These are phyloP conservation scores for Sprattus sprattus DNA, from an alignment of 2,113 vertebrate genomes.

Conservation along the genomic window DNA sequence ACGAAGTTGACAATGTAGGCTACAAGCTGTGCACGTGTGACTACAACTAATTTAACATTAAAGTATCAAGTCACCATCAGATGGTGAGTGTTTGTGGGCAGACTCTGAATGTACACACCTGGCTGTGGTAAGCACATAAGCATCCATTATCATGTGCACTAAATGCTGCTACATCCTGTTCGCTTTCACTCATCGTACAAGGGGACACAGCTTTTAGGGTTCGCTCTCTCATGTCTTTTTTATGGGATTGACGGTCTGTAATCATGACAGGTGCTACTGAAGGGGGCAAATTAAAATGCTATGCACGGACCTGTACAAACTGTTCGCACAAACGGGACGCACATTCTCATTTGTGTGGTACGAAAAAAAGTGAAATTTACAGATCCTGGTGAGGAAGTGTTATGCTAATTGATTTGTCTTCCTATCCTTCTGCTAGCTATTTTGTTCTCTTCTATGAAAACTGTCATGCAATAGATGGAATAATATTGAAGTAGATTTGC, in stretches of 20 bases:
- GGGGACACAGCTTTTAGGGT: background rate
- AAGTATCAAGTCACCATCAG: no score
- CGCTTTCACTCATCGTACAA: background rate
- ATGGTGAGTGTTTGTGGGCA: background rate
- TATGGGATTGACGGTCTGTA: background rate
- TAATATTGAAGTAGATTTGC: background rate
- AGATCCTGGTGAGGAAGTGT: background rate
- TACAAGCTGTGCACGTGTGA: no score
- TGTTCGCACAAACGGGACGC: background rate
- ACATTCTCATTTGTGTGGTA: slow-evolving; percentile 24
- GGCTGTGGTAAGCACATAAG: background rate
- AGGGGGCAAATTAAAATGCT: slow-evolving; percentile 28
- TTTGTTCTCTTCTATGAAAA: background rate
- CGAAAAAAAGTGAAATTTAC: slow-evolving; percentile 21
- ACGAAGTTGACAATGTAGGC: no score
- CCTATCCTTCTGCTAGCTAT: background rate
- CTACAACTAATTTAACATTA: no score
- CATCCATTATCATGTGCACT: background rate
- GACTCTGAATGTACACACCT: background rate
- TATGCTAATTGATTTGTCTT: slow-evolving; percentile 1
- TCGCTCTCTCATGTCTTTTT: background rate
- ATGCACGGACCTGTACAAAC: background rate
- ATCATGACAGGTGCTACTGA: slow-evolving; percentile 36
- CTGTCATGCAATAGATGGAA: background rate
- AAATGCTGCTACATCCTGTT: background rate